phyloP scores from a whole-genome alignment of 2,888 invertebrate genomes.

The Parascotia fuliginaria region DNA sequence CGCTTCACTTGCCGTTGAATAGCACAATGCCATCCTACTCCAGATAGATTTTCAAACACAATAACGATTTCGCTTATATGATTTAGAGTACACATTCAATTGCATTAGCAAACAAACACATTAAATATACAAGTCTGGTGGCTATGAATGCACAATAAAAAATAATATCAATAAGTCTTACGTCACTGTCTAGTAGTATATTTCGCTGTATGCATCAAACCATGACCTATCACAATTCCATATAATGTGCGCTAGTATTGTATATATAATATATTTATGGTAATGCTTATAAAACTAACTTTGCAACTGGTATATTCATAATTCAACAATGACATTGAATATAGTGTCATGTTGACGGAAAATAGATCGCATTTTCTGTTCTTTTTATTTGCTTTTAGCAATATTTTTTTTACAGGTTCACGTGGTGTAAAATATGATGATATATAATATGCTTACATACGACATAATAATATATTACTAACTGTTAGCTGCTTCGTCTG shows the following conservation, averaged over 20 bases:
- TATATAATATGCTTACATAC: no score
- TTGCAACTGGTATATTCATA: slow-evolving; percentile 14
- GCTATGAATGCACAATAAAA: slow-evolving; percentile 5
- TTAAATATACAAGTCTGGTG: not conserved
- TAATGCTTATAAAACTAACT: slow-evolving; percentile 5
- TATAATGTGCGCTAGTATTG: slow-evolving; percentile 9
- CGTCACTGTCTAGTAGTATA: slow-evolving; percentile 17
- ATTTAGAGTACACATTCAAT: no score
- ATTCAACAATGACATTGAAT: slow-evolving; percentile 12
- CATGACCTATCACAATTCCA: slow-evolving; percentile 37
- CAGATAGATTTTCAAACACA: no score
- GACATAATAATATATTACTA: no score
- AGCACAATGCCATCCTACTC: no score
- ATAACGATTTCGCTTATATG: no score
- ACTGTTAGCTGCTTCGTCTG: no score
- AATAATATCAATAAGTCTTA: slow-evolving; percentile 8
- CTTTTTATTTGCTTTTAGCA: not conserved
- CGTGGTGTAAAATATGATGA: no score
- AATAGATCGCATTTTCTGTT: not conserved
- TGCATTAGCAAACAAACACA: no score
- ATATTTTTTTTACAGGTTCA: no score
- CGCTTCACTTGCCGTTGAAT: no score
- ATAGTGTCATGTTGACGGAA: not conserved
- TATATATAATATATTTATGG: slow-evolving; percentile 20
- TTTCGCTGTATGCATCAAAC: slow-evolving; percentile 27